Base-by-base conservation (phyloP, 1,140 invertebrate genomes). In the Drosophila teissieri region DNA sequence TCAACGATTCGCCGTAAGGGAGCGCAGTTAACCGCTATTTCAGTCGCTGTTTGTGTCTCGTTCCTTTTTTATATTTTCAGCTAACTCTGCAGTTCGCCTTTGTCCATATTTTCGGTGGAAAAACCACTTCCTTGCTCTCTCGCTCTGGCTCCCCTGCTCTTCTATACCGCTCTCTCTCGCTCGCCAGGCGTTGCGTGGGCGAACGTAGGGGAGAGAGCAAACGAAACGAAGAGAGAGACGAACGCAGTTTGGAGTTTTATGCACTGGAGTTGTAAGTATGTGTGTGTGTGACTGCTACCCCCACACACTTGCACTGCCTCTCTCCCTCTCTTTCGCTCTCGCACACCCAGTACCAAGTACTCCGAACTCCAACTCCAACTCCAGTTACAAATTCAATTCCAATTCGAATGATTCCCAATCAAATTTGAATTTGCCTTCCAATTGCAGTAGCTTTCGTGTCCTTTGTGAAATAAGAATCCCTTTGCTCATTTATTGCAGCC, bases 291-390 rank as follows among this genome's bases (percentile, higher is more conserved):
- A 60, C 68, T 73, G 34, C 19, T 77, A 81, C 78, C 80, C 73
- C 72, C 78, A 69, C 68, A 75, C 51, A 51, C 63, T 74, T 80
- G 78, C 73, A 73, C 37, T 80, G 64, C 64, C 74, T 65, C 62
- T 62, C 56, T 81, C 63, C 61, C 48, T 39, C 48, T 68, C 58
- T 62, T 53, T 83, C 57, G 40, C n/a, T 62, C 58, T 83, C 61
- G 40, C n/a, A 45, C 42, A 11, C 54, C 49, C 57, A 54, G 48
- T 53, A 11, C 54, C 49, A 54, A 54, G 48, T 53, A 39, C 11
- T 39, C 37, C 4, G 14, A 39, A 39, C 53, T 57, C 42, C 62
- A 54, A 39, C 53, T 57, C 42, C 62, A 54, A 15, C 24, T 57
- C 36, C 49, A 24, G 60, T 15, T 31, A 24, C 17, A 24, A 49